phyloP scores from a whole-genome alignment of 1,140 invertebrate species.

The Gryon sp. region DNA sequence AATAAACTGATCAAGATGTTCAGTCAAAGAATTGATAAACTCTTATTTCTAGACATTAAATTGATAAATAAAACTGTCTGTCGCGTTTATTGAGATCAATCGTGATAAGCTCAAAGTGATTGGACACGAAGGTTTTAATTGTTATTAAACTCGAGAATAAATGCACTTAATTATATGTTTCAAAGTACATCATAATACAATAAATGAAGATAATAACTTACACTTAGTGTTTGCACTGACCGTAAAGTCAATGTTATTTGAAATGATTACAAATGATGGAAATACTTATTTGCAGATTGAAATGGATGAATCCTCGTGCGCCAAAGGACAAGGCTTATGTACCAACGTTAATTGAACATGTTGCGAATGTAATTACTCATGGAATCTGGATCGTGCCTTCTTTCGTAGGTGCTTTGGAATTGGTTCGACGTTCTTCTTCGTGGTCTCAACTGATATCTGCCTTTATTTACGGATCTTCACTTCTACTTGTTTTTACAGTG shows the following conservation, averaged over 20 bases:
- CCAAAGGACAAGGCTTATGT: conserved; percentile 83
- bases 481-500: conserved; percentile 91
- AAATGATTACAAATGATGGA: background rate
- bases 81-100: too few relatives aligned
- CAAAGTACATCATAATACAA: too few relatives aligned
- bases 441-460: conserved; percentile 88
- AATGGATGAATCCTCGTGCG: conserved; percentile 86
- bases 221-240: background rate
- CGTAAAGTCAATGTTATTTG: background rate
- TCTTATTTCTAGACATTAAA: too few relatives aligned
- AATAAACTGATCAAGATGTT: too few relatives aligned
- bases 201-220: too few relatives aligned
- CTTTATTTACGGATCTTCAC: conserved; percentile 90
- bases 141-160: too few relatives aligned
- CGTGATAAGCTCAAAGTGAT: too few relatives aligned
- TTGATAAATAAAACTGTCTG: too few relatives aligned
- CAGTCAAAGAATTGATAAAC: too few relatives aligned
- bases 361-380: conserved; percentile 95
- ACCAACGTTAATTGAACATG: conserved; percentile 90
- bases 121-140: too few relatives aligned
- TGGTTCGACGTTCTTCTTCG: conserved; percentile 86
- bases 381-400: conserved; percentile 92
- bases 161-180: too few relatives aligned
- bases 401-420: conserved; percentile 85
- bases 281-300: conserved; percentile 79